Base-by-base conservation (phyloP, 2,113 vertebrate species). In the Forbesichthys agassizii region DNA sequence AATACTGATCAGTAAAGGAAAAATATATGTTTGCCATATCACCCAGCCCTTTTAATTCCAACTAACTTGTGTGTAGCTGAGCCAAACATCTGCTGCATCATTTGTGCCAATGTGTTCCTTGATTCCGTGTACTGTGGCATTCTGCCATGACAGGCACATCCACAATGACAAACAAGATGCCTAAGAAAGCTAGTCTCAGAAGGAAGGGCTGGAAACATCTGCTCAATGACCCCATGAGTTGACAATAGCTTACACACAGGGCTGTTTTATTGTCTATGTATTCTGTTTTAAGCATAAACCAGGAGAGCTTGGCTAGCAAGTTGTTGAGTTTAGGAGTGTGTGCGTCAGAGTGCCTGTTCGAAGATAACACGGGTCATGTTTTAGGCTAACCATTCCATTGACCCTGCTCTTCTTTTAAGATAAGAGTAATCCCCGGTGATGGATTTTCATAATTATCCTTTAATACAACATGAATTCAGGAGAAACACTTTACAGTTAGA, bases 141-240 rank as follows among this genome's bases (percentile, higher is more conserved):
- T 76, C 66, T 64, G 60, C 69, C 18, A 49, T 47, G 63, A 77
- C 63, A 33, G 27, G 4, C 42, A 3, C 66, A 18, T 63, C 33
- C 1, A 0, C 72, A 73, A 79, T 73, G 47, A 71, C 9, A 63
- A 8, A 4, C 36, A 47, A 69, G 64, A 73, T 27, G 8, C 33
- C 11, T 56, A 63, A 65, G 69, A 51, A 71, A 42, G 48, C 63
- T 13, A 53, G 68, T 61, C 64, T 48, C 11, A 75, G 27, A 27
- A 27, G 27, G 2, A 27, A 27, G 58, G 71, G 73, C 36, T 69
- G 71, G 46, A 69, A 72, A 59, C 66, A 61, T 61, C 51, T 59
- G 49, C 33, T 49, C 65, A 33, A 80, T 68, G 51, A 71, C 51
- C 67, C 74, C 64, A 84, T 81, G 73, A 53, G 12, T 56, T 48